Conservation (phyloP, 2,888 invertebrate species). For the Lasioglossum vierecki region DNA sequence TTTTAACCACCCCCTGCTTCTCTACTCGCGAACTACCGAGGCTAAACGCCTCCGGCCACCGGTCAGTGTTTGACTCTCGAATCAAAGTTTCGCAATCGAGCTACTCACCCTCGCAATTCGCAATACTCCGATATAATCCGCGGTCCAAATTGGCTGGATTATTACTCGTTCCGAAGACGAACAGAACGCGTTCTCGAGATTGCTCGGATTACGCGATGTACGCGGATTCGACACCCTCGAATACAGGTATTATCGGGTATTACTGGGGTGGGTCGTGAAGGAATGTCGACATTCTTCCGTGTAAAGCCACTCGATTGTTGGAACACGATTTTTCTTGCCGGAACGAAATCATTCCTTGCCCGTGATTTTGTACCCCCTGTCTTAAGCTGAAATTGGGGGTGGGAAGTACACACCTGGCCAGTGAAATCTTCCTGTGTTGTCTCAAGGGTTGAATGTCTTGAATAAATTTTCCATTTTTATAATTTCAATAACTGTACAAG, state of each 20-base stretch:
- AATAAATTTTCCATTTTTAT: not conserved
- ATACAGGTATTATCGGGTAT: conserved; percentile 74
- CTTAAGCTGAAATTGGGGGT: not conserved
- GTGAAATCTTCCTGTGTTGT: too few species aligned
- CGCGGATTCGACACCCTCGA: conserved; percentile 57
- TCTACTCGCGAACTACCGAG: not conserved
- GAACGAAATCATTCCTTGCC: not conserved
- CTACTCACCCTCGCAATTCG: not conserved
- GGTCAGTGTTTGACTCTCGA: not conserved
- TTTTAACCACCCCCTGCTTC: conserved; percentile 14
- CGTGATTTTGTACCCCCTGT: not conserved
- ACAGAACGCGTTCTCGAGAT: conserved; percentile 79
- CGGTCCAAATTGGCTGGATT: conserved; percentile 82
- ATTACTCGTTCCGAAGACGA: conserved; percentile 76
- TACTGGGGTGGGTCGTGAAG: conserved; percentile 57
- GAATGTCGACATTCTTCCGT: conserved; percentile 18
- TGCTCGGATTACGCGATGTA: conserved; percentile 80
- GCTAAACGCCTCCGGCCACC: not conserved
- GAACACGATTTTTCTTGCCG: not conserved
- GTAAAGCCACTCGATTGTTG: not conserved
- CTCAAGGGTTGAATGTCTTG: too few species aligned
- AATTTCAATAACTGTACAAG: not conserved
- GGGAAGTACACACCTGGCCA: not conserved
- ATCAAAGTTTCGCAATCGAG: conserved; percentile 16
- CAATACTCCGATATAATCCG: conserved; percentile 62